These are phyloP conservation scores for Dromiciops gliroides DNA, from an alignment of 2,113 vertebrate genomes.

Conservation along the genomic window DNA sequence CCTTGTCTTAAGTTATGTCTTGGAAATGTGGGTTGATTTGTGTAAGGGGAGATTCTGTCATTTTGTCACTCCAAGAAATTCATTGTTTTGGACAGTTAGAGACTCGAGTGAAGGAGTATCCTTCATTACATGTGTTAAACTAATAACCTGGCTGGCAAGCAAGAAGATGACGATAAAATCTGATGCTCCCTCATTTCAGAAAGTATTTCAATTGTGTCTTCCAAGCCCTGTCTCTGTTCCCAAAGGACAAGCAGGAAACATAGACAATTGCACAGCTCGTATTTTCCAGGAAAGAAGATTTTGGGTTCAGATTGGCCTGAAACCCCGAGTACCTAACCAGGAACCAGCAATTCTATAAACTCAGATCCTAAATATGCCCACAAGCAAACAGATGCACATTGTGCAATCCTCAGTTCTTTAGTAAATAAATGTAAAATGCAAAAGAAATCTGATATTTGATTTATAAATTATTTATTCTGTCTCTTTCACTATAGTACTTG, in stretches of 20 bases:
- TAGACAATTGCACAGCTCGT: background rate
- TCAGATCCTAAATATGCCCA: background rate
- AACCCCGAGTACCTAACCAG: background rate
- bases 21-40: background rate
- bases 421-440: constrained; percentile 37
- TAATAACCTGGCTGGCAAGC: background rate
- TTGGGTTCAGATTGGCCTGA: background rate
- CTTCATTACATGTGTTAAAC: background rate
- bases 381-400: constrained; percentile 18
- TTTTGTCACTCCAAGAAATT: background rate
- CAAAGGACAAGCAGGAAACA: background rate
- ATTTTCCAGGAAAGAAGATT: background rate
- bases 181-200: background rate
- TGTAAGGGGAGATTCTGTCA: background rate
- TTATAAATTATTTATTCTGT: constrained; percentile 38
- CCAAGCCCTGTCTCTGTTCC: background rate
- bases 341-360: background rate
- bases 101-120: background rate
- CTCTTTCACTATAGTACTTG: constrained; percentile 15
- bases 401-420: constrained; percentile 4
- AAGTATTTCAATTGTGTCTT: background rate
- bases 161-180: background rate
- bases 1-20: background rate
- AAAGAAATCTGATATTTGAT: constrained; percentile 48
- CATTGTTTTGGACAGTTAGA: background rate